Base-by-base conservation (phyloP, 2,113 vertebrate species). In the Mesembrinibis cayennensis region DNA sequence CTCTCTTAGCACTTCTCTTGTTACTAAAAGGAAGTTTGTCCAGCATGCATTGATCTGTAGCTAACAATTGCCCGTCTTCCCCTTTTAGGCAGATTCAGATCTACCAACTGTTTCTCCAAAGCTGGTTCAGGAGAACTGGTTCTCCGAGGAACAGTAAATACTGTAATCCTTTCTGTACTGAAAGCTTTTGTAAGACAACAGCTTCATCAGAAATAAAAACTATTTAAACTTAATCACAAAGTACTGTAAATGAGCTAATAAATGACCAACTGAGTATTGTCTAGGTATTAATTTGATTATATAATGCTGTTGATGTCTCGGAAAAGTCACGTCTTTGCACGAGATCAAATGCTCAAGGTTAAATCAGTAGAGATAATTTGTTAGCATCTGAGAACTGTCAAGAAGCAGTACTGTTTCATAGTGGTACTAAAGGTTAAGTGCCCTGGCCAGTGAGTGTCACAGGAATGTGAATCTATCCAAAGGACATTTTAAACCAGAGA, bases 31-130 rank as follows among this genome's bases (percentile, higher is more conserved):
- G 49, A 45, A 50, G 27, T 40, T 52, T 69, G 32, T 29, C 20
- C 18, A 65, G 8, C 20, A 9, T 2, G 0, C 32, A 2, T 45
- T 1, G 1, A 34, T 65, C 49, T 11, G 22, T 50, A 34, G 13
- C 56, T 30, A n/a, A 73, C 63, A 53, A 58, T 8, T 56, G 13
- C 20, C 58, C 61, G 20, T 36, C 36, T 65, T 55, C 11, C 4
- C 16, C 38, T 67, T 67, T 38, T 10, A 72, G 29, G 32, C 26
- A 47, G 21, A 13, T 45, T 15, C 6, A 23, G 9, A 16, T 73
- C 66, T 77, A 14, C 59, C 50, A 78, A 0, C 4, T 16, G 15
- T 18, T 29, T 61, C 36, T 61, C 8, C 50, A 82, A 42, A 76
- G n/a, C n/a, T 47, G 32, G 6, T 27, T 89, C 23, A 36, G 25